Base-by-base conservation (phyloP, 2,113 vertebrate species). In the Cebidichthys violaceus region DNA sequence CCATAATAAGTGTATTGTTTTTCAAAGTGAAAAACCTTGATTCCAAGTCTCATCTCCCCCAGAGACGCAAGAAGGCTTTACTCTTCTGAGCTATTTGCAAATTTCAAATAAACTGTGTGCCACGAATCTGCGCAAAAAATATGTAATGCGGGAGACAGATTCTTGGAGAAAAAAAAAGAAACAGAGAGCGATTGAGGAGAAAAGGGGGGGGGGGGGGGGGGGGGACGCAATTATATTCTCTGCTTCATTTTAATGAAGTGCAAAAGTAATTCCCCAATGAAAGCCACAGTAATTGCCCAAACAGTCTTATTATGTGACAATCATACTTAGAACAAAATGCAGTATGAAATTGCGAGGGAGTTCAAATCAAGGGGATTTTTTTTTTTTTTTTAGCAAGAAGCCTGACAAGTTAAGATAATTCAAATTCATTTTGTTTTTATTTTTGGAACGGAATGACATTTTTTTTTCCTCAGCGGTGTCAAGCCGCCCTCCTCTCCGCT, bases 241-340 rank as follows among this genome's bases (percentile, higher is more conserved):
- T 75, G 89, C 86, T 83, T 74, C 64, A 1, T 91, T 94, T 93
- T 93, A 94, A 94, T 93, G 91, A 92, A 92, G 92, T 92, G 93
- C 91, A 92, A 76, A 90, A 90, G 81, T 94, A 93, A 94, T 93
- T 94, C 93, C 90, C 94, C 76, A 9, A 57, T 94, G 93, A 93
- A 94, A 92, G 92, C 88, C 65, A 77, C 75, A 35, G 90, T 94
- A 93, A 95, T 94, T 93, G 82, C 91, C 93, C 89, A 92, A 94
- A 94, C 93, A 93, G 87, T 87, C 84, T 92, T 91, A 94, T 95
- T 92, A 95, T 94, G 92, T 93, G 94, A 95, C 94, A 94, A 91
- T 94, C 94, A 88, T 86, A 79, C 87, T 90, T 89, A 91, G 89
- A 94, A 94, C 90, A 92, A 93, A 94, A 88, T 80, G 86, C 80